phyloP scores from a whole-genome alignment of 2,113 vertebrate genomes.

The Eidolon helvum region DNA sequence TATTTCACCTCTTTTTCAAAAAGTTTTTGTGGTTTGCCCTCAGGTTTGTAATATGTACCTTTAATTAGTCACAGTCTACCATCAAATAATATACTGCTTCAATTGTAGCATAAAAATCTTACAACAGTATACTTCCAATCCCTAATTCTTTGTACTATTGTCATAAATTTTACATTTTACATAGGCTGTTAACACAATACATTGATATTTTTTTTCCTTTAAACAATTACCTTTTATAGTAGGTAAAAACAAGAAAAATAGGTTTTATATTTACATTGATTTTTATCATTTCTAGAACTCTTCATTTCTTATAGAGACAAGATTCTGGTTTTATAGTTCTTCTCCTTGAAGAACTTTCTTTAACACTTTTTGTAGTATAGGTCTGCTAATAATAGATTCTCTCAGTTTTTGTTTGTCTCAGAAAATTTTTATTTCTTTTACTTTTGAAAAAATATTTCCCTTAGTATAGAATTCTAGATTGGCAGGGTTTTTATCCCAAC shows the following conservation, averaged over 20 bases:
- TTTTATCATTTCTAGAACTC: background rate
- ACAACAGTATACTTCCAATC: background rate
- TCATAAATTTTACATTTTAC: background rate
- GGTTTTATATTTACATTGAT: background rate
- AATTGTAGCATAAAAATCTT: background rate
- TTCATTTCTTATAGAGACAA: background rate
- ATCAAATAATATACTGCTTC: background rate
- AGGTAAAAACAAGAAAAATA: background rate
- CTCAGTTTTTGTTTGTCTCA: background rate
- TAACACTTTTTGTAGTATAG: background rate
- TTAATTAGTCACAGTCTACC: background rate
- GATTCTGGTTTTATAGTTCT: background rate
- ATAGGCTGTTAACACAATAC: background rate
- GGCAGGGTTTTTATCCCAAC: background rate
- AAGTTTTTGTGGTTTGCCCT: too few species aligned
- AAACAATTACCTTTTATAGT: background rate
- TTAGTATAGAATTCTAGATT: background rate
- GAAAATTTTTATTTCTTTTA: background rate
- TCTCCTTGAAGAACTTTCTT: background rate
- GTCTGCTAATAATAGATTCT: background rate
- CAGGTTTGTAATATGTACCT: background rate
- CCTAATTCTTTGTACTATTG: background rate
- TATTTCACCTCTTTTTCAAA: too few species aligned
- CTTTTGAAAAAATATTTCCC: background rate
- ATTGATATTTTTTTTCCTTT: background rate